These are phyloP conservation scores for Aethes cnicana DNA, from an alignment of 2,888 invertebrate genomes.

Conservation along the genomic window DNA sequence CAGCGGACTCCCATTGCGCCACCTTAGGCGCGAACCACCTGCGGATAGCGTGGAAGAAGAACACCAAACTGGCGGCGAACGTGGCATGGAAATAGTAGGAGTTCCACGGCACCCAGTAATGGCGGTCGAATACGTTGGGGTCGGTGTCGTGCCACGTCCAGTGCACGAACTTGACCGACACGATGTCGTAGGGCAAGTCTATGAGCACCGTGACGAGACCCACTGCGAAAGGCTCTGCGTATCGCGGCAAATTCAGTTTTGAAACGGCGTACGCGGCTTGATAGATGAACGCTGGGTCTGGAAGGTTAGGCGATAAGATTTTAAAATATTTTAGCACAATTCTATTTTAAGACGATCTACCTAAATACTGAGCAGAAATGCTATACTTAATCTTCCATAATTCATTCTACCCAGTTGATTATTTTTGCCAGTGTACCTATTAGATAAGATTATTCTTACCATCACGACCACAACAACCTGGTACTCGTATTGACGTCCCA, in stretches of 20 bases:
- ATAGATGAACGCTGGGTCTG: conserved; percentile 84
- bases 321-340: no score
- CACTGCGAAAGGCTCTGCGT: conserved; percentile 85
- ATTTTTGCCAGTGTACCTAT: no score
- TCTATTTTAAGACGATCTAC: no score
- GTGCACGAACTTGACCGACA: conserved; percentile 89
- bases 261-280: conserved; percentile 82
- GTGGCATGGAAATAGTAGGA: conserved; percentile 91
- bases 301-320: no score
- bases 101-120: conserved; percentile 93
- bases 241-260: conserved; percentile 78
- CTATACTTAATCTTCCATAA: no score
- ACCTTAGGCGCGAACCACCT: conserved; percentile 75
- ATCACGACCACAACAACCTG: no score
- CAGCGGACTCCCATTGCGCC: conserved; percentile 82
- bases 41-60: conserved; percentile 84
- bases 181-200: conserved; percentile 91
- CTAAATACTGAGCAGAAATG: no score
- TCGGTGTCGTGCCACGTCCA: conserved; percentile 93
- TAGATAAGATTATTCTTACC: no score
- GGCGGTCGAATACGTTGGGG: conserved; percentile 86
- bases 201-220: conserved; percentile 87
- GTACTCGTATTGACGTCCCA: no score
- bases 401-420: no score
- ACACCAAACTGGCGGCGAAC: conserved; percentile 87